Evolutionary conservation across 2,888 invertebrate genomes (phyloP).

Genomic region (Pachliopta kotzebuea): DNA sequence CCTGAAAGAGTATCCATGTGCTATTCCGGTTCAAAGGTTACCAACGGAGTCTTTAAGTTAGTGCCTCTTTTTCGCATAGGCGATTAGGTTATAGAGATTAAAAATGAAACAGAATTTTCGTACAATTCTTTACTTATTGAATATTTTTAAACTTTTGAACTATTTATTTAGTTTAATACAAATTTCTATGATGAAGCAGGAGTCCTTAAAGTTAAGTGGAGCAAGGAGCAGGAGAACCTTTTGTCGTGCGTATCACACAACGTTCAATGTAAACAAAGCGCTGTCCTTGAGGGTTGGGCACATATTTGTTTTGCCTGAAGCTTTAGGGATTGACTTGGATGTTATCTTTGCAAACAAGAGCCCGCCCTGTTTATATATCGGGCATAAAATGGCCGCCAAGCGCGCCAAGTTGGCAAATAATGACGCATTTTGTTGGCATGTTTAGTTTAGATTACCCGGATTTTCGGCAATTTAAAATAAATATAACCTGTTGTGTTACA

Average conservation of each 20-base stretch:
- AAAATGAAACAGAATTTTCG: no score
- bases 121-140: no score
- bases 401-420: constrained; percentile 33
- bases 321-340: constrained; percentile 57
- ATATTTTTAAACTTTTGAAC: neutral
- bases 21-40: no score
- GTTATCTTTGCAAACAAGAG: constrained; percentile 72
- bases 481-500: constrained; percentile 33
- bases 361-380: constrained; percentile 49
- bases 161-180: neutral
- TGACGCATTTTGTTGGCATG: constrained; percentile 33
- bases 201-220: neutral
- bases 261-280: constrained; percentile 38
- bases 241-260: constrained; percentile 9
- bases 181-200: neutral
- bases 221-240: neutral
- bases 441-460: constrained; percentile 41
- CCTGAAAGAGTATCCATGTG: no score
- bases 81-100: no score
- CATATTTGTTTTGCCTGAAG: constrained; percentile 69
- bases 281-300: constrained; percentile 60
- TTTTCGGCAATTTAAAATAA: constrained; percentile 38
- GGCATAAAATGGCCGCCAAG: constrained; percentile 42
- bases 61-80: no score
- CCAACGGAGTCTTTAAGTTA: no score